Conservation (phyloP, 1,140 invertebrate species). For the Choristoneura fumiferana region DNA sequence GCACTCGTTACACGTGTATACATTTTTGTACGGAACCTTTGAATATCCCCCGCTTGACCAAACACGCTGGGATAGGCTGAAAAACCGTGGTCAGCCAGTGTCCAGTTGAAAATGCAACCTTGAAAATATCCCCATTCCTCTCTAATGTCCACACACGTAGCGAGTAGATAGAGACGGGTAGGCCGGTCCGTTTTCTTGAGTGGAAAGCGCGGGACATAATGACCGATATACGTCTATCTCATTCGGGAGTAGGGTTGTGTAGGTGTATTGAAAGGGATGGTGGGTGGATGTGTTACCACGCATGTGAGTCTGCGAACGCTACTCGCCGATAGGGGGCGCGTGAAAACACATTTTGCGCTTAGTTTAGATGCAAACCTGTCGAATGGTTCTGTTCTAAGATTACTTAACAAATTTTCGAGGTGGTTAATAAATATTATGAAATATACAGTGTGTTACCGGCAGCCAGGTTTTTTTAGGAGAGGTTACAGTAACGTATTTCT, state of each 20-base stretch:
- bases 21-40: slow-evolving; percentile 18
- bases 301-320: slow-evolving; percentile 51
- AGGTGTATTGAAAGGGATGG: slow-evolving; percentile 65
- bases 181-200: slow-evolving; percentile 63
- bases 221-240: slow-evolving; percentile 63
- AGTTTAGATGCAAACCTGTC: slow-evolving; percentile 24
- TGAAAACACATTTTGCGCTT: slow-evolving; percentile 35
- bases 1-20: not conserved
- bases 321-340: slow-evolving; percentile 73
- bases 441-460: too few relatives aligned
- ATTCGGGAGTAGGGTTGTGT: slow-evolving; percentile 65
- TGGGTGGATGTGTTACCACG: slow-evolving; percentile 36
- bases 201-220: slow-evolving; percentile 53
- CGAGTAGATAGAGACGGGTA: slow-evolving; percentile 65
- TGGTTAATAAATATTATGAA: too few relatives aligned
- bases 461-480: too few relatives aligned
- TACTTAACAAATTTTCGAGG: too few relatives aligned
- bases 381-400: slow-evolving; percentile 35
- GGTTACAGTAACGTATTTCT: too few relatives aligned
- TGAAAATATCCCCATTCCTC: slow-evolving; percentile 48
- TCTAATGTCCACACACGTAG: slow-evolving; percentile 46
- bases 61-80: slow-evolving; percentile 44
- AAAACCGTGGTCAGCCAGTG: slow-evolving; percentile 54
- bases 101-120: slow-evolving; percentile 40
- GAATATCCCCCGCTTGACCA: slow-evolving; percentile 35